Evolutionary conservation across 37 sponge, comb jelly and placozoan species (phyloP).

Genomic region (Ephydatia muelleri): DNA sequence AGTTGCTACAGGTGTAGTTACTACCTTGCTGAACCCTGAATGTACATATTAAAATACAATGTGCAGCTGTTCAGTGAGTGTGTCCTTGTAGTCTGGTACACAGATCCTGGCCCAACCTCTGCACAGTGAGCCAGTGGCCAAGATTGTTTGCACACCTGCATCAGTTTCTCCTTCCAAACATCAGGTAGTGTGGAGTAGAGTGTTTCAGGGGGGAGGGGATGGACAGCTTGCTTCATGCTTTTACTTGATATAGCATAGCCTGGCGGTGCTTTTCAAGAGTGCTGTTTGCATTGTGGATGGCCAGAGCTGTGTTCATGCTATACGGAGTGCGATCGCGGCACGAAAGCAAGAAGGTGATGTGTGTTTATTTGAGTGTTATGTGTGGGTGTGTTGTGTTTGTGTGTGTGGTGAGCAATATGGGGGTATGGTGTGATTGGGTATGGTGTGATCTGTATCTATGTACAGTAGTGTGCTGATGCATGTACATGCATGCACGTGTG

Average conservation of each 20-base stretch:
- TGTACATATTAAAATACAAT: too few relatives aligned
- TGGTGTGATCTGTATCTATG: too few relatives aligned
- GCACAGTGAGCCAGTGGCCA: conserved; percentile 51
- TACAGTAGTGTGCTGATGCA: background rate
- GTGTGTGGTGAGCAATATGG: too few relatives aligned
- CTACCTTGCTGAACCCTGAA: too few relatives aligned
- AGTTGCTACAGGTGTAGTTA: too few relatives aligned
- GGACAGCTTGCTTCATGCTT: background rate
- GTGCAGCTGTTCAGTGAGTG: background rate
- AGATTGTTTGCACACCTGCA: conserved; percentile 32
- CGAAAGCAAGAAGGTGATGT: background rate
- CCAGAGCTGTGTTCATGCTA: conserved; percentile 4
- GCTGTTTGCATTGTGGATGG: conserved; percentile 72
- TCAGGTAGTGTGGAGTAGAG: too few relatives aligned
- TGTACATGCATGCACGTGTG: too few relatives aligned
- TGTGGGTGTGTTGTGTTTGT: too few relatives aligned
- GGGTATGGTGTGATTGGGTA: too few relatives aligned
- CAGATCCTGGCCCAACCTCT: conserved; percentile 22
- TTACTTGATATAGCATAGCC: conserved; percentile 20
- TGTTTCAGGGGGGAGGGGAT: too few relatives aligned
- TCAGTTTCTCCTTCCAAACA: background rate
- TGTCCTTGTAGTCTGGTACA: conserved; percentile 6
- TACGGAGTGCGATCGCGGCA: background rate
- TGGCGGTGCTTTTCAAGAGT: conserved; percentile 50
- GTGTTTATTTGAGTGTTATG: background rate